A percentile compares a stretch with the other conserved stretches of the same genome.
phyloP scores from a whole-genome alignment of 2,113 vertebrate genomes.

The Tiliqua scincoides region DNA sequence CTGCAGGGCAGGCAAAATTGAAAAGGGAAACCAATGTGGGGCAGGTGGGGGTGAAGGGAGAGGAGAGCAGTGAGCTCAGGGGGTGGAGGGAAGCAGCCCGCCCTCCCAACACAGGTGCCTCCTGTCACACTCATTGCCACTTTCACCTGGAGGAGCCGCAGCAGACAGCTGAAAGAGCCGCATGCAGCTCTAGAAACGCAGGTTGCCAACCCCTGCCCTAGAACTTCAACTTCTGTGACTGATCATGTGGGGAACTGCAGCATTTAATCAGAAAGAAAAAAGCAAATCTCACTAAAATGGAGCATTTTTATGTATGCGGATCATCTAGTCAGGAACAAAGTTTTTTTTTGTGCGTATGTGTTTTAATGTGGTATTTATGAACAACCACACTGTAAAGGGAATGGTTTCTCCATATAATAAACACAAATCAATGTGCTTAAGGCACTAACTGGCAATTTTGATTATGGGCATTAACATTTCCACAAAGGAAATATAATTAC shows the following conservation, averaged over 20 bases:
- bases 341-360: not conserved
- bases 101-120: no score
- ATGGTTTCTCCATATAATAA: slow-evolving; percentile 36
- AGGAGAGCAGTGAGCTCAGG: no score
- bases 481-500: slow-evolving; percentile 57
- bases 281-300: not conserved
- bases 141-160: no score
- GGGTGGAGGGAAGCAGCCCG: no score
- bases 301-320: slow-evolving; percentile 18
- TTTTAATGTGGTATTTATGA: slow-evolving; percentile 36
- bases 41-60: no score
- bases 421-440: slow-evolving; percentile 52
- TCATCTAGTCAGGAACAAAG: slow-evolving; percentile 26
- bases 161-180: no score
- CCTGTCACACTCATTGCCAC: no score
- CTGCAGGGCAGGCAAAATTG: no score
- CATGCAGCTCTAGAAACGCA: no score
- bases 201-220: slow-evolving; percentile 10
- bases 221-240: slow-evolving; percentile 6
- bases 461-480: slow-evolving; percentile 65
- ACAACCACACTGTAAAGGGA: slow-evolving; percentile 46
- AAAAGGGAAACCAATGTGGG: no score
- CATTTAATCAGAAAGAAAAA: not conserved
- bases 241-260: slow-evolving; percentile 12
- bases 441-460: slow-evolving; percentile 61